These are phyloP conservation scores for Zeuzera pyrina DNA, from an alignment of 2,888 invertebrate genomes.

Conservation along the genomic window DNA sequence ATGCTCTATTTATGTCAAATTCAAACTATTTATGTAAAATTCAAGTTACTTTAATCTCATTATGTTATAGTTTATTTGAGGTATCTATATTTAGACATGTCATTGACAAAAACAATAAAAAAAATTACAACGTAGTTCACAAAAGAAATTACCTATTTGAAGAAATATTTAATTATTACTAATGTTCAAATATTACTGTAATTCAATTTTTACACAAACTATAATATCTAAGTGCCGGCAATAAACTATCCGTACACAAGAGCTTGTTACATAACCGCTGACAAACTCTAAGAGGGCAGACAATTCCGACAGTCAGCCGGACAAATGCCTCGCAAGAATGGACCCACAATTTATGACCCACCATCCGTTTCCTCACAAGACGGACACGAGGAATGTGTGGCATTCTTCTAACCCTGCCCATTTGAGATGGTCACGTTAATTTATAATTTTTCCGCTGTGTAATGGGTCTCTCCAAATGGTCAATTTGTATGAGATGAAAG, in stretches of 20 bases:
- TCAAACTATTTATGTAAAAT: too few relatives aligned
- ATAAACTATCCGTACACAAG: constrained; percentile 6
- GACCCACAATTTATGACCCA: constrained; percentile 41
- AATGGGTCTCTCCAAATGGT: neutral
- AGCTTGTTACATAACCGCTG: constrained; percentile 5
- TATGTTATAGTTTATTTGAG: too few relatives aligned
- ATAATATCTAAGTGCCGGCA: constrained; percentile 2
- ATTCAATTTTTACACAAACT: neutral
- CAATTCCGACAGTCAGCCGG: constrained; percentile 35
- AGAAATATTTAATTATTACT: too few relatives aligned
- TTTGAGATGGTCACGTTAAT: constrained; percentile 15
- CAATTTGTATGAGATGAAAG: neutral
- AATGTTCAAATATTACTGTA: too few relatives aligned
- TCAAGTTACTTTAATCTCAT: too few relatives aligned
- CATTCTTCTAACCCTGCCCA: constrained; percentile 14
- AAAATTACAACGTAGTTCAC: too few relatives aligned
- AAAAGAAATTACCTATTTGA: too few relatives aligned
- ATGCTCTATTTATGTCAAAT: too few relatives aligned
- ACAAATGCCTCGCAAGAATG: constrained; percentile 53
- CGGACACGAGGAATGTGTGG: constrained; percentile 36
- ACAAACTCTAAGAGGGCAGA: constrained; percentile 28
- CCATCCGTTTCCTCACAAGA: constrained; percentile 39
- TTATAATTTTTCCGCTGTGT: constrained; percentile 15
- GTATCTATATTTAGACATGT: too few relatives aligned
- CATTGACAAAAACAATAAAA: too few relatives aligned